Conservation (phyloP, 2,888 invertebrate genomes). For the Stratiomys singularior region DNA sequence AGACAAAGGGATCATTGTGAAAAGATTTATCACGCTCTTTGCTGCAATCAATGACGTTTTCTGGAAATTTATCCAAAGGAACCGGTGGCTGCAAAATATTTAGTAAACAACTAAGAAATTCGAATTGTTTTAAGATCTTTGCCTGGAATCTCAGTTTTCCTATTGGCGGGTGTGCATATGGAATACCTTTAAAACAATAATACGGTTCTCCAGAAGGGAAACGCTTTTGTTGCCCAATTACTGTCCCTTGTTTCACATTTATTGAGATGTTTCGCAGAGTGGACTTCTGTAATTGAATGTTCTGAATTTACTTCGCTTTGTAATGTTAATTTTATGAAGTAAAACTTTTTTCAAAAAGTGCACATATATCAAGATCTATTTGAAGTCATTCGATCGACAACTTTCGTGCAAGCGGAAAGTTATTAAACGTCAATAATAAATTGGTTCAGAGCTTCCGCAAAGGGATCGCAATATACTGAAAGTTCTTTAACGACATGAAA, state of each 20-base stretch:
- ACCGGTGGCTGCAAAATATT: conserved; percentile 58
- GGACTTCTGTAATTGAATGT: conserved; percentile 27
- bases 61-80: conserved; percentile 58
- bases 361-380: too few species aligned
- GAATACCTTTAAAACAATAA: conserved; percentile 68
- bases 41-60: conserved; percentile 60
- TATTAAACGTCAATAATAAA: too few species aligned
- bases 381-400: too few species aligned
- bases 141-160: conserved; percentile 64
- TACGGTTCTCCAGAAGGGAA: conserved; percentile 65
- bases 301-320: too few species aligned
- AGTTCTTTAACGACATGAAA: too few species aligned
- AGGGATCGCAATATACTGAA: too few species aligned
- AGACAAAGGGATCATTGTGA: conserved; percentile 58
- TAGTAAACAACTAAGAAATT: not conserved
- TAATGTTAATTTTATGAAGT: too few species aligned
- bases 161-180: conserved; percentile 70
- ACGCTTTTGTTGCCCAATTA: conserved; percentile 65
- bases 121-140: conserved; percentile 48
- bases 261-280: conserved; percentile 52
- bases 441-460: too few species aligned
- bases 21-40: conserved; percentile 59
- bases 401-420: too few species aligned
- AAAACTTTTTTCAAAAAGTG: too few species aligned
- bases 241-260: conserved; percentile 65